These are phyloP conservation scores for Scomber scombrus DNA, from an alignment of 2,113 vertebrate genomes.

Conservation along the genomic window DNA sequence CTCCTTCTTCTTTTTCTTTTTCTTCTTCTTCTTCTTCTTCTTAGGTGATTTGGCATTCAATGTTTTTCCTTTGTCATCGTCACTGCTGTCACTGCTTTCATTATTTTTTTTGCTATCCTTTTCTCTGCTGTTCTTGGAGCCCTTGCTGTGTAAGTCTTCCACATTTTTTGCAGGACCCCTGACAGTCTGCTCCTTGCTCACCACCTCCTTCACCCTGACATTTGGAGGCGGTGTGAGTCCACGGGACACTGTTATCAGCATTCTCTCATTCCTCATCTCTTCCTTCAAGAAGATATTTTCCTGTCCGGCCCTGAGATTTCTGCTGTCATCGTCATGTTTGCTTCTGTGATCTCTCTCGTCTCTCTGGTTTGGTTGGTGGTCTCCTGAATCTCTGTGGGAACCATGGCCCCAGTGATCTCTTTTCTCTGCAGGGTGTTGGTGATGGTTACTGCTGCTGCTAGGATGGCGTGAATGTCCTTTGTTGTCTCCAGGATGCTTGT, in stretches of 20 bases:
- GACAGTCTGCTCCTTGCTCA: background rate
- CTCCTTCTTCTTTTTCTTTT: constrained; percentile 52
- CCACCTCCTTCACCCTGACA: constrained; percentile 35
- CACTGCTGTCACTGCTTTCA: constrained; percentile 47
- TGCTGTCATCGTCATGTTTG: background rate
- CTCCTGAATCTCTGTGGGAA: constrained; percentile 7
- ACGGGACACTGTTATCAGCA: constrained; percentile 71
- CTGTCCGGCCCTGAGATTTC: background rate
- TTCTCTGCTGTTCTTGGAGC: constrained; percentile 2
- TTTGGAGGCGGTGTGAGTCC: constrained; percentile 23
- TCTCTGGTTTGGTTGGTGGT: constrained; percentile 12
- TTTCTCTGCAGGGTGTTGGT: constrained; percentile 14
- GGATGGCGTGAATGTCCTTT: background rate
- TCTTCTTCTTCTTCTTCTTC: constrained; percentile 72
- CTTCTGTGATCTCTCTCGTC: constrained; percentile 16
- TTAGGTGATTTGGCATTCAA: constrained; percentile 49
- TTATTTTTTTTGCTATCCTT: background rate
- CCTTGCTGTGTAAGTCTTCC: background rate
- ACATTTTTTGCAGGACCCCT: constrained; percentile 10
- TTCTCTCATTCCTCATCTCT: constrained; percentile 69
- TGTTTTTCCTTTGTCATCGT: constrained; percentile 5
- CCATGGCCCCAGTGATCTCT: constrained; percentile 19
- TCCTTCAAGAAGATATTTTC: constrained; percentile 58
- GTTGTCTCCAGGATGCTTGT: constrained; percentile 29
- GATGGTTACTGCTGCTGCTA: constrained; percentile 13